Evolutionary conservation across 2,797 vertebrate genomes (phyloP).

Genomic region (Linurgus olivaceus): DNA sequence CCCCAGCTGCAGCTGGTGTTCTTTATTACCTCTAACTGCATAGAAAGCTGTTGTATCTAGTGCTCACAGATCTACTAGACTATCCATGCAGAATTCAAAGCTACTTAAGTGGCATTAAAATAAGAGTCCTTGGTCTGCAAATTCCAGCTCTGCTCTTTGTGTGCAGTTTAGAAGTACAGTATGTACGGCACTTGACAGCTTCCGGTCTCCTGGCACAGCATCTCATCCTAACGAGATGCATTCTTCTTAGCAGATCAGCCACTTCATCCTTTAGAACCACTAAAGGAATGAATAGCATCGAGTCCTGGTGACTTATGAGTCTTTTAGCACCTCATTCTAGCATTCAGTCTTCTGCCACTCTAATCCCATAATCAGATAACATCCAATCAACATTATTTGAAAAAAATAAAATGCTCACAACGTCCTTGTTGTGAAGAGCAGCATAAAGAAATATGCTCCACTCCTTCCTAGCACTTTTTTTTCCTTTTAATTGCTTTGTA

Average conservation of each 20-base stretch:
- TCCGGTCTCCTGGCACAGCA: background rate
- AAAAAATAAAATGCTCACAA: background rate
- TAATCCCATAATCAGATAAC: background rate
- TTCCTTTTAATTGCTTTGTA: background rate
- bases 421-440: background rate
- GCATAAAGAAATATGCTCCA: background rate
- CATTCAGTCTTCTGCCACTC: background rate
- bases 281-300: background rate
- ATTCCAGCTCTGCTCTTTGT: background rate
- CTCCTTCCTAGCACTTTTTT: background rate
- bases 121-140: background rate
- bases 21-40: background rate
- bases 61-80: background rate
- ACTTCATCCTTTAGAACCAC: slow-evolving; percentile 12
- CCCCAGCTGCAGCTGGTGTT: background rate
- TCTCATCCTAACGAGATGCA: background rate
- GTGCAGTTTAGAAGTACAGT: background rate
- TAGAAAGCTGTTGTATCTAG: background rate
- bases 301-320: background rate
- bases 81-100: background rate
- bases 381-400: background rate
- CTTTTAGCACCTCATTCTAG: background rate
- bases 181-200: background rate
- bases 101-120: background rate
- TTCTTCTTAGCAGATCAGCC: slow-evolving; percentile 11